Conservation (phyloP, 2,888 invertebrate genomes). For the Ormia ochracea region DNA sequence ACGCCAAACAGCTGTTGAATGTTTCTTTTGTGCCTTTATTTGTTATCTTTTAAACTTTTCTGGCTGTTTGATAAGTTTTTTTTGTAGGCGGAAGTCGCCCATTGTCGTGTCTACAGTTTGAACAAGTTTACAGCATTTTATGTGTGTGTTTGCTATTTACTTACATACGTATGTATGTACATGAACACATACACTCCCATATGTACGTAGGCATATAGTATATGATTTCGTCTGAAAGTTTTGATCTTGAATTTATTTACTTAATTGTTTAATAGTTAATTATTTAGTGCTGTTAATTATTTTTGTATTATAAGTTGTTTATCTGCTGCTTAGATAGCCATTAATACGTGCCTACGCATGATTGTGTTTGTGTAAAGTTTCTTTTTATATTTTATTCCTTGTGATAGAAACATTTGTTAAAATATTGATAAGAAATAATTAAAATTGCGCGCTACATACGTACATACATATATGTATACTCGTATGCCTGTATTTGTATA, state of each 20-base stretch:
- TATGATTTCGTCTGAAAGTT: background rate
- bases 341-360: too few species aligned
- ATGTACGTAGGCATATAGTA: background rate
- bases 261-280: slow-evolving; percentile 15
- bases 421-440: background rate
- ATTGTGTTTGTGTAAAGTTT: too few species aligned
- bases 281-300: slow-evolving; percentile 6
- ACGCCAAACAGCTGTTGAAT: slow-evolving; percentile 13
- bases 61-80: background rate
- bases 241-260: slow-evolving; percentile 32
- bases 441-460: background rate
- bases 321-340: background rate
- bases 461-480: too few species aligned
- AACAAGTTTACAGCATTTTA: background rate
- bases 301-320: background rate
- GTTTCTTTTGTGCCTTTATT: background rate
- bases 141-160: too few species aligned
- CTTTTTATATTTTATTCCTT: too few species aligned
- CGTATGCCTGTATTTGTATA: too few species aligned
- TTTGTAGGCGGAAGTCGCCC: slow-evolving; percentile 27
- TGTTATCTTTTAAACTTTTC: slow-evolving; percentile 7
- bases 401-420: too few species aligned
- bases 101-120: background rate
- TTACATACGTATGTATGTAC: too few species aligned
- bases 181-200: too few species aligned